A percentile compares a stretch with the other conserved stretches of the same genome.
phyloP scores from a whole-genome alignment of 2,888 invertebrate genomes.

The Opisthograptis luteolata region DNA sequence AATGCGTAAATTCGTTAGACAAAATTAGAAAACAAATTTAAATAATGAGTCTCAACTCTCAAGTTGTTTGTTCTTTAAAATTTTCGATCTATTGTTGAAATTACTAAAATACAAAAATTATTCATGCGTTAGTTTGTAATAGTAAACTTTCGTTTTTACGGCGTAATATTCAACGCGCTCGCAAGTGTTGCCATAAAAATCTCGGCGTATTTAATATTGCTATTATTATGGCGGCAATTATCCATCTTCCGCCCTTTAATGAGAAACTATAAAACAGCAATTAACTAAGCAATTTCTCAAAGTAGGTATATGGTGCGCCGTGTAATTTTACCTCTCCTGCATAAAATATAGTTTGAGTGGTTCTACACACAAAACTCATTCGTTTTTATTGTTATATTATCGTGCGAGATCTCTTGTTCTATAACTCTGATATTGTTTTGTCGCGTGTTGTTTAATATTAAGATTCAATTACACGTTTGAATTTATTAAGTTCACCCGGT shows the following conservation, averaged over 20 bases:
- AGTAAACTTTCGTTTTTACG: slow-evolving; percentile 14
- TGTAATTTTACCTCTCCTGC: slow-evolving; percentile 43
- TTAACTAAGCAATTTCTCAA: slow-evolving; percentile 49
- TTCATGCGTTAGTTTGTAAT: neutral
- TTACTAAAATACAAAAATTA: neutral
- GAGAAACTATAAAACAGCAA: slow-evolving; percentile 57
- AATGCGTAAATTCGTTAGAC: slow-evolving; percentile 33
- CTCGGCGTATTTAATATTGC: slow-evolving; percentile 35
- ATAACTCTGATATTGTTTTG: slow-evolving; percentile 23
- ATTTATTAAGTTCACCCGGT: slow-evolving; percentile 16
- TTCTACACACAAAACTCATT: slow-evolving; percentile 19
- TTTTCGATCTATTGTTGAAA: neutral
- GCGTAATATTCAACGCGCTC: slow-evolving; percentile 17
- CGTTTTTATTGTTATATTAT: slow-evolving; percentile 33
- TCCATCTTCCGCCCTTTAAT: slow-evolving; percentile 50
- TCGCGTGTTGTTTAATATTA: slow-evolving; percentile 24
- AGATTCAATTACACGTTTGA: slow-evolving; percentile 26
- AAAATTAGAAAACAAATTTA: slow-evolving; percentile 26
- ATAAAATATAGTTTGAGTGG: slow-evolving; percentile 30
- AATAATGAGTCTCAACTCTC: slow-evolving; percentile 5
- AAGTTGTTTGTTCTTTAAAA: neutral
- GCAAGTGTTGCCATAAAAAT: slow-evolving; percentile 34
- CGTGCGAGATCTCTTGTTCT: slow-evolving; percentile 21
- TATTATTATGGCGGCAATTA: slow-evolving; percentile 40
- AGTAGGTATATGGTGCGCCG: slow-evolving; percentile 41